Base-by-base conservation (phyloP, 2,888 invertebrate genomes). In the Tiliacea citrago region DNA sequence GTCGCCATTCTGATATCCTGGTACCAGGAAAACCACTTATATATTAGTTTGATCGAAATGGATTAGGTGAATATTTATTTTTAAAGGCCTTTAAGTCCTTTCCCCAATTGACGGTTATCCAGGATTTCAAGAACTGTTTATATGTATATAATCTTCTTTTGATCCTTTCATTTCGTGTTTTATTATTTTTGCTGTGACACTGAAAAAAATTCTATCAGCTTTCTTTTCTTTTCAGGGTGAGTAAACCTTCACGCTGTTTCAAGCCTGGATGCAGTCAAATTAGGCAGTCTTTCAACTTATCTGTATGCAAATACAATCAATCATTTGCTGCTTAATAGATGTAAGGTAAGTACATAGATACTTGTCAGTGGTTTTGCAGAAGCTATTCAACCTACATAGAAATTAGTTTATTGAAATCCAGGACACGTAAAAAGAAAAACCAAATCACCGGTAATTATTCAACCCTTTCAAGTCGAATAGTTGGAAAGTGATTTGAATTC, bases 171-270 rank as follows among this genome's bases (percentile, higher is more conserved):
- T 18, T 66, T 47, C 18, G 3, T 57, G 7, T 58, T 35, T 53
- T 55, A 8, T 42, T n/a, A 13, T 39, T n/a, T 73, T 10, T 57
- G 10, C 29, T 24, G 12, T n/a, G 16, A 42, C 29, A 39, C 10
- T 35, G 7, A 3, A 21, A 24, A 29, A 29, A 57, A 2, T 76
- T 35, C 73, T 47, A 29, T 45, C 1, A 13, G 0, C 8, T 61
- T 68, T 83, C 16, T 67, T 67, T 63, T 77, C 42, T 63, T 82
- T 82, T 29, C 79, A 82, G 82, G 83, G 82, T 82, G 29, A 77
- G 82, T 73, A 16, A 53, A 45, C 7, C 39, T 24, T 13, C 49
- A 70, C 51, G 35, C 68, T 58, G 57, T 47, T 49, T 24, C 45
- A 61, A 75, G 47, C 18, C 13, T 63, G 18, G 21, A 29, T 13